Percentiles rank a stretch among this genome's conserved stretches.
Conservation (phyloP, 2,113 vertebrate species). For the Nymphicus hollandicus region DNA sequence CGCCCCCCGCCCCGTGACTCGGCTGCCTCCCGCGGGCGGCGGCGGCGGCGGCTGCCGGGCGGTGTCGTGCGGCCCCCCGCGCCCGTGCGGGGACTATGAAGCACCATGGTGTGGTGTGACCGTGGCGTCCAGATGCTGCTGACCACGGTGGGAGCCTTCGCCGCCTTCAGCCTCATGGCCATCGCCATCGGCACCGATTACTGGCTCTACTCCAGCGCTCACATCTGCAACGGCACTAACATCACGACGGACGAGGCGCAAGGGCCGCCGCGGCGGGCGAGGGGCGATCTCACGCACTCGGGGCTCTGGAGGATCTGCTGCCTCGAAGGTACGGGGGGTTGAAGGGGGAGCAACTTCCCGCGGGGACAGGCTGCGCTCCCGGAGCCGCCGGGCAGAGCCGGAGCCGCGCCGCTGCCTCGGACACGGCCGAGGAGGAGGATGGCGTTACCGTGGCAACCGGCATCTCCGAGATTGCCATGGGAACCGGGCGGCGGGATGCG, state of each 20-base stretch:
- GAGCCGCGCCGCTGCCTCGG: slow-evolving; percentile 43
- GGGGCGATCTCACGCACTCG: slow-evolving; percentile 90
- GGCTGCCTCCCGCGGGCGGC: slow-evolving; percentile 21
- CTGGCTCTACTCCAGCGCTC: slow-evolving; percentile 93
- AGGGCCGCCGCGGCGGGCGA: slow-evolving; percentile 76
- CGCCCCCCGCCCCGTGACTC: background rate
- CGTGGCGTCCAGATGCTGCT: slow-evolving; percentile 90
- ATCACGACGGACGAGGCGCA: slow-evolving; percentile 79
- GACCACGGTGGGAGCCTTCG: slow-evolving; percentile 89
- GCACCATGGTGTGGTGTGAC: slow-evolving; percentile 95
- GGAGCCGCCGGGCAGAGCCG: background rate
- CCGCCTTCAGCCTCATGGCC: slow-evolving; percentile 94
- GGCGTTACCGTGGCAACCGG: slow-evolving; percentile 69
- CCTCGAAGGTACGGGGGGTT: slow-evolving; percentile 84
- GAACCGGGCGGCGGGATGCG: slow-evolving; percentile 58
- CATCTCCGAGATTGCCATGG: slow-evolving; percentile 67
- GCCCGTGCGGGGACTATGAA: slow-evolving; percentile 82
- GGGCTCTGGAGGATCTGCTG: slow-evolving; percentile 95
- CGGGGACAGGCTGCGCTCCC: background rate
- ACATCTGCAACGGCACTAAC: slow-evolving; percentile 92
- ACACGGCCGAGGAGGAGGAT: slow-evolving; percentile 66
- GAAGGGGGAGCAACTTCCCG: background rate
- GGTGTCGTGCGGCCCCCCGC: slow-evolving; percentile 44
- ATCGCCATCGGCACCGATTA: slow-evolving; percentile 96
- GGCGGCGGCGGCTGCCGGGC: background rate